Base-by-base conservation (phyloP, 2,113 vertebrate genomes). In the Engraulis encrasicolus region DNA sequence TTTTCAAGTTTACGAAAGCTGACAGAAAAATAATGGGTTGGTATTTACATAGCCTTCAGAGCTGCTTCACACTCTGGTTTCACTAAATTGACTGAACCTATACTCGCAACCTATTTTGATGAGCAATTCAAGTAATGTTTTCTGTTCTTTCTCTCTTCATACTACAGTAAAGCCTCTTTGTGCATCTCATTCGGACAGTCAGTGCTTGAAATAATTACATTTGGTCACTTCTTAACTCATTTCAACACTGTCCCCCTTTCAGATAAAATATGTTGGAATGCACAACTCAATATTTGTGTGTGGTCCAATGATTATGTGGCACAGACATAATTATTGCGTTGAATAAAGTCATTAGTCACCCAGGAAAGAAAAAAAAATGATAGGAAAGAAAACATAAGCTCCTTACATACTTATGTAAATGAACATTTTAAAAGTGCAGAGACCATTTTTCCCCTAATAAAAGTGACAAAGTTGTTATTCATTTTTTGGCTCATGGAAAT, bases 331-430 rank as follows among this genome's bases (percentile, higher is more conserved):
- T 94, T 92, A 91, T 89, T 87, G 85, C 85, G 83, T 71, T 86
- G 89, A 91, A 89, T 90, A 85, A 89, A 88, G 88, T 91, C 87
- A 91, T 89, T 81, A 85, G 40, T 90, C 80, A 84, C 78, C 86
- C 77, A 45, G 40, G n/a, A n/a, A n/a, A 61, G 31, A 50, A 37
- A 54, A 23, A 82, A 71, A 77, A 36, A 48, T 45, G 23, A 54
- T 3, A 54, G 38, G 40, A 71, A 40, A 71, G 61, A 80, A 79
- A 89, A 87, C 91, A 87, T 93, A 93, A 95, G 92, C 93, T 89
- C 90, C 93, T 94, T 94, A 92, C 87, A 88, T 92, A 91, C 88
- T 91, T 93, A 93, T 93, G 91, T 91, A 93, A 95, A 93, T 95
- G 79, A 90, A 89, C 86, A 74, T 90, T 89, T 87, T 85, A 83